These are phyloP conservation scores for Taenioides sp. DNA, from an alignment of 2,797 vertebrate species.

Conservation along the genomic window DNA sequence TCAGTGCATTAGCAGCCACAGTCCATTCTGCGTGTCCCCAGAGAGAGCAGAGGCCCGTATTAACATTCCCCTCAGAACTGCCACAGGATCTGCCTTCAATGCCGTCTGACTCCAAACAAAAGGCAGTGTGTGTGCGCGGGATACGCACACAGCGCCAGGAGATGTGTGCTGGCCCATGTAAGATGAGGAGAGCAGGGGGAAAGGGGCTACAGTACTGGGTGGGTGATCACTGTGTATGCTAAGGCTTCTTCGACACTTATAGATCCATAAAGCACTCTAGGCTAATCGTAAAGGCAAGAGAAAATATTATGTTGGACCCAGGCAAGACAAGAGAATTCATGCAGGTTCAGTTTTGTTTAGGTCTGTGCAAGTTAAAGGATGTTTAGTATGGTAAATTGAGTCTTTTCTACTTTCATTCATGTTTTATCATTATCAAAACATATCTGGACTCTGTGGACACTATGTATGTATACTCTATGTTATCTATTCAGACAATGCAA, in stretches of 20 bases:
- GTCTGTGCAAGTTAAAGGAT: background rate
- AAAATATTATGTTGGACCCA: background rate
- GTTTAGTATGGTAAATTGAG: background rate
- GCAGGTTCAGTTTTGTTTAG: background rate
- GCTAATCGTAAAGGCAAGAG: background rate
- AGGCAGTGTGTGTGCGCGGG: slow-evolving; percentile 56
- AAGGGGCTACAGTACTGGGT: slow-evolving; percentile 29
- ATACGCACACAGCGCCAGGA: slow-evolving; percentile 36
- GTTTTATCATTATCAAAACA: background rate
- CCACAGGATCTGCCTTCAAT: slow-evolving; percentile 76
- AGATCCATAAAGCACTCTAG: slow-evolving; percentile 15
- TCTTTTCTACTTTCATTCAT: background rate
- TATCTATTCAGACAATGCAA: background rate
- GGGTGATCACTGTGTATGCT: slow-evolving; percentile 31
- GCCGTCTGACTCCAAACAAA: slow-evolving; percentile 78
- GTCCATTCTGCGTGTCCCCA: slow-evolving; percentile 68
- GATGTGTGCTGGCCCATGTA: slow-evolving; percentile 48
- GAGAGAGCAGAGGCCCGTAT: slow-evolving; percentile 72
- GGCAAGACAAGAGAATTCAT: background rate
- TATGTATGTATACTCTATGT: background rate
- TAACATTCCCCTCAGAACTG: slow-evolving; percentile 77
- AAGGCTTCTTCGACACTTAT: slow-evolving; percentile 12
- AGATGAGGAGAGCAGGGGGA: slow-evolving; percentile 40
- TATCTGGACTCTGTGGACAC: background rate
- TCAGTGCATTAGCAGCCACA: slow-evolving; percentile 71